Base-by-base conservation (phyloP, 2,888 invertebrate genomes). In the Lissonota sp. region DNA sequence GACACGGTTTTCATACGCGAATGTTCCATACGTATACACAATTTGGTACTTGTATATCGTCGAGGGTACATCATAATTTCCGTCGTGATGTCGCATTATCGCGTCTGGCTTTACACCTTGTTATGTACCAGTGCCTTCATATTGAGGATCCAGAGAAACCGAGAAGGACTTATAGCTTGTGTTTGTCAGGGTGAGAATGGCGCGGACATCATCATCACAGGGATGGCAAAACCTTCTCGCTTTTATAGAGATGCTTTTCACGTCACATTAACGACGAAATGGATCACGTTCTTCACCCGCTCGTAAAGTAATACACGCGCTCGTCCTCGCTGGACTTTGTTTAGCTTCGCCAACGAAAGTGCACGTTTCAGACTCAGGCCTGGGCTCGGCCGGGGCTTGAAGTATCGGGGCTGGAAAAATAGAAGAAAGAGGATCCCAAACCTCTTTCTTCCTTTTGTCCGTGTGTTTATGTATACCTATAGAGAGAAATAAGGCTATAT, bases 261-360 rank as follows among this genome's bases (percentile, higher is more conserved):
- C 86, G 87, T 89, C 88, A 87, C 90, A 90, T 92, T 91, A 91
- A 91, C 91, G 88, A 84, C 86, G 86, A 87, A 90, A 92, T 91
- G 91, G 91, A 91, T 91, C 91, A 92, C 92, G 91, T 91, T 86
- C 86, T 86, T 83, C 83, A 81, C 26, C 75, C 84, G 87, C 90
- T 90, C 92, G 91, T 92, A 92, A 92, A 92, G 88, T 87, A 89
- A 90, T 89, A 82, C 79, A 86, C 86, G 82, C 83, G 69, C 46
- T 40, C 14, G 40, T 12, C 60, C 39, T 16, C 6, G 83, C 86
- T 78, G 88, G 90, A 90, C 89, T 89, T 91, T 89, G 90, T 90
- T 91, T 89, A 88, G 89, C 85, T 86, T 72, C 75, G 55, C 62
- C 26, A 26, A 81, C 78, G 85, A 85, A 86, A 87, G 84, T 85